Conservation (phyloP, 53 echinoderm and acorn worm genomes). For the Actinopyga echinites region DNA sequence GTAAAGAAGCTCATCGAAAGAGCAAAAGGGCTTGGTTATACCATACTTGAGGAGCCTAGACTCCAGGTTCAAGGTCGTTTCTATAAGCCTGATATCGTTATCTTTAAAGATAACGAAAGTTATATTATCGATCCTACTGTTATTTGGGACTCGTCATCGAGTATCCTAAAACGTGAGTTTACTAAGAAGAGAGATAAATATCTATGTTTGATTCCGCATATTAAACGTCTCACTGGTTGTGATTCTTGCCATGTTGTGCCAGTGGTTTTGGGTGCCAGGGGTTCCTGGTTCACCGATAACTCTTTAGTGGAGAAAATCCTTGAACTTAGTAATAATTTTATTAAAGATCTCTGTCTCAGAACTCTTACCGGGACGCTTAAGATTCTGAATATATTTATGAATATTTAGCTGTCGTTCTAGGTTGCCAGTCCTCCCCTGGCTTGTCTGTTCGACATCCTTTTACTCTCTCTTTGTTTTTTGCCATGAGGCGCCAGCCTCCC, state of each 20-base stretch:
- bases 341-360: neutral
- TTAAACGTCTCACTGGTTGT: neutral
- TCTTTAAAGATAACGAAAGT: neutral
- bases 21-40: neutral
- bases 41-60: neutral
- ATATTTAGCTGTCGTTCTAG: too few relatives aligned
- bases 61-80: neutral
- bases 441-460: too few relatives aligned
- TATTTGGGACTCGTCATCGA: neutral
- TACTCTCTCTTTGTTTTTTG: too few relatives aligned
- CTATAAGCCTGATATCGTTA: neutral
- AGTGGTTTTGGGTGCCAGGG: neutral
- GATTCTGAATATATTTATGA: neutral
- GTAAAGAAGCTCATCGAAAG: neutral
- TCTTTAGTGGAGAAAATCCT: neutral
- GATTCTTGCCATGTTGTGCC: neutral
- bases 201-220: neutral
- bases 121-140: slow-evolving; percentile 7
- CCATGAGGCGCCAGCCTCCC: too few relatives aligned
- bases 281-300: neutral
- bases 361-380: neutral
- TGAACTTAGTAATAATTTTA: neutral
- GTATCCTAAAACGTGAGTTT: neutral
- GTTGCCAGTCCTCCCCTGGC: too few relatives aligned
- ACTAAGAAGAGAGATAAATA: neutral